phyloP scores from a whole-genome alignment of 2,797 vertebrate species.

The Phoxinus dragarum region DNA sequence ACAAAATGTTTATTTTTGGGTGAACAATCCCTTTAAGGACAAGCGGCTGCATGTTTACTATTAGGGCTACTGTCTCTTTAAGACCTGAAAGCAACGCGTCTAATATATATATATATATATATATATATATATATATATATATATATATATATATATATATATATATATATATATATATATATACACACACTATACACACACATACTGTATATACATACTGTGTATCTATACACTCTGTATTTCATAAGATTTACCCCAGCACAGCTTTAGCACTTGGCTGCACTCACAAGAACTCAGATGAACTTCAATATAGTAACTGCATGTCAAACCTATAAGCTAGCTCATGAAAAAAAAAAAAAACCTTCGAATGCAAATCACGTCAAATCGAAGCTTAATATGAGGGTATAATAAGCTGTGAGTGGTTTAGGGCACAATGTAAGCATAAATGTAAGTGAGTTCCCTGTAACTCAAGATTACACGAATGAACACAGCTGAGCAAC shows the following conservation, averaged over 20 bases:
- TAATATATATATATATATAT: too few species aligned
- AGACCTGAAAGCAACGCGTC: too few species aligned
- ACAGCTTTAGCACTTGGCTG: slow-evolving; percentile 1
- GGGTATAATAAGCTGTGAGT: slow-evolving; percentile 27
- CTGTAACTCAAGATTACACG: slow-evolving; percentile 25
- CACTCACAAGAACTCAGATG: slow-evolving; percentile 16
- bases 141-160: too few species aligned
- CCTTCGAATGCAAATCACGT: neutral
- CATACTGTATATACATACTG: neutral
- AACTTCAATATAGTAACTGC: slow-evolving; percentile 12
- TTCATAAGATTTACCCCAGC: neutral
- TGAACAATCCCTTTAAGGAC: too few species aligned
- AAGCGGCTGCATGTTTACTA: too few species aligned
- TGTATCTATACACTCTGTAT: neutral
- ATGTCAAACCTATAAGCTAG: slow-evolving; percentile 14
- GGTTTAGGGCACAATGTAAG: slow-evolving; percentile 25
- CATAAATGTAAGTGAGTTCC: neutral
- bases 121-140: too few species aligned
- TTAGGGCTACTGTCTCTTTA: too few species aligned
- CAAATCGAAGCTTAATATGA: slow-evolving; percentile 36
- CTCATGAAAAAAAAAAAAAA: slow-evolving; percentile 6
- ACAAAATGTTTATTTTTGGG: too few species aligned
- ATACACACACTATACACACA: too few species aligned
- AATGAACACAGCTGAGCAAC: slow-evolving; percentile 1
- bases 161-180: too few species aligned